Evolutionary conservation across 2,797 vertebrate species (phyloP).

Genomic region (Sebastes paucispinis): DNA sequence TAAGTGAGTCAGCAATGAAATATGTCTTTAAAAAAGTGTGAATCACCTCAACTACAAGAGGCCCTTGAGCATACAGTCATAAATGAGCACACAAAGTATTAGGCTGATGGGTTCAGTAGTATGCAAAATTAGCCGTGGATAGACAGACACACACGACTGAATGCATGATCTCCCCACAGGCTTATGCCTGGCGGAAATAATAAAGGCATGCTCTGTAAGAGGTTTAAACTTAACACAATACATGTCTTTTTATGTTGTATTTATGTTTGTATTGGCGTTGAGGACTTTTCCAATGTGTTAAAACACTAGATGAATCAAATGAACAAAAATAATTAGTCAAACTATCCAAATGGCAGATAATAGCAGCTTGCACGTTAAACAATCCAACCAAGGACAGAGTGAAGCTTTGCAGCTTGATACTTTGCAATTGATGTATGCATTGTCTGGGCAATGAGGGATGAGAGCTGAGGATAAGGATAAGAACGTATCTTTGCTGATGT

Average conservation of each 20-base stretch:
- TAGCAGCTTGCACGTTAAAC: slow-evolving; percentile 17
- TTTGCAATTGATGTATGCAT: slow-evolving; percentile 47
- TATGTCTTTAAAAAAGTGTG: no score
- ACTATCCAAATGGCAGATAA: slow-evolving; percentile 24
- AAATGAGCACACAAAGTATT: accelerated
- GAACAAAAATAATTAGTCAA: background rate
- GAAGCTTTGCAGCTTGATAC: slow-evolving; percentile 24
- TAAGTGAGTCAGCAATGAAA: no score
- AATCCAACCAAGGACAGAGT: slow-evolving; percentile 26
- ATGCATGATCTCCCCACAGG: background rate
- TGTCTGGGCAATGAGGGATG: slow-evolving; percentile 53
- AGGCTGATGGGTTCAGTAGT: background rate
- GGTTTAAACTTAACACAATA: background rate
- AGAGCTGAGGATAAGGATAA: slow-evolving; percentile 46
- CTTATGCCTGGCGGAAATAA: background rate
- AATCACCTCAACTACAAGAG: no score
- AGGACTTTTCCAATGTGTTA: background rate
- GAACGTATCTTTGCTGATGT: slow-evolving; percentile 57
- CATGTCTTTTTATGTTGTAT: background rate
- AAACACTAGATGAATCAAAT: background rate
- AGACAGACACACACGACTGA: background rate
- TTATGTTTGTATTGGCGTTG: background rate
- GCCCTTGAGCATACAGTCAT: no score
- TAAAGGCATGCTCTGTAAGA: accelerated
- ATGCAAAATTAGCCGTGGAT: background rate